Percentiles rank a stretch among this genome's conserved stretches.
Conservation (phyloP, 2,113 vertebrate species). For the Rutilus rutilus region DNA sequence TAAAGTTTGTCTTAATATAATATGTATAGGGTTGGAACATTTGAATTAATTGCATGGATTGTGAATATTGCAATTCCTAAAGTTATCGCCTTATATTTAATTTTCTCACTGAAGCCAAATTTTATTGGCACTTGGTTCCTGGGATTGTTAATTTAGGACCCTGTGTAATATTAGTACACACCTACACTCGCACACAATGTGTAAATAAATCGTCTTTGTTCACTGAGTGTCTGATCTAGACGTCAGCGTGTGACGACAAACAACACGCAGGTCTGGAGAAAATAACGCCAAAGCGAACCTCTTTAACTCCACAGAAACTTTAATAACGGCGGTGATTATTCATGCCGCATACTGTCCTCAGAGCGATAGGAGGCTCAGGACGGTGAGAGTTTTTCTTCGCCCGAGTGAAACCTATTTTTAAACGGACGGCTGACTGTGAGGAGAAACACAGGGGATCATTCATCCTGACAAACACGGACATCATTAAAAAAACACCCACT, state of each 20-base stretch:
- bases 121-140: neutral
- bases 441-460: conserved; percentile 32
- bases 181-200: neutral
- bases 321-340: conserved; percentile 21
- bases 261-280: conserved; percentile 30
- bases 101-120: neutral
- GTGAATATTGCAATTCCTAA: neutral
- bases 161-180: neutral
- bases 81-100: neutral
- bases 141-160: neutral
- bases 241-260: neutral
- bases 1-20: neutral
- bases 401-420: conserved; percentile 37
- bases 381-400: neutral
- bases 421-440: conserved; percentile 10
- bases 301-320: conserved; percentile 20
- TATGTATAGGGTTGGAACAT: neutral
- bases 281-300: neutral
- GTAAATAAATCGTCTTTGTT: neutral
- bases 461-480: conserved; percentile 22
- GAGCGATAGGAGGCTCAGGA: neutral
- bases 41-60: neutral
- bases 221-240: neutral
- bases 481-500: conserved; percentile 54
- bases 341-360: conserved; percentile 4